Evolutionary conservation across 2,888 invertebrate species (phyloP), one percentile per base, ranked within the genome.

Genomic region (Ganaspis brasiliensis): DNA sequence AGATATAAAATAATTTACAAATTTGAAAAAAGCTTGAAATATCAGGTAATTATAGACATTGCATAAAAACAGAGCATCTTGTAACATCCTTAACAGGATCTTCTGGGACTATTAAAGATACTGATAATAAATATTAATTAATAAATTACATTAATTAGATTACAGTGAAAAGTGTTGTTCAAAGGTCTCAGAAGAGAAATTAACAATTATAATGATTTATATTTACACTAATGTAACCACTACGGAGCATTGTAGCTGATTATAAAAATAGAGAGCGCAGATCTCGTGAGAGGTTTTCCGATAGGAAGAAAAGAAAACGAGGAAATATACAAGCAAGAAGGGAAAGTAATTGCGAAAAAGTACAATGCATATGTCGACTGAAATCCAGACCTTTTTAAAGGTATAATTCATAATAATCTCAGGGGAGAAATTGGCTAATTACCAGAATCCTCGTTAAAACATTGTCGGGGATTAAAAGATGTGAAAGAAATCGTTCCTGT

Each of bases 341-440:
- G 81, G 78, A 85, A 67, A 67, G 45, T 67, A 67, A 67, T 67
- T 40, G 67, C 45, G 45, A 45, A 85, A 84, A 88, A 87, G 85
- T 86, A 88, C 87, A 87, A 90, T 89, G 90, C 90, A 89, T 89
- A 87, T 89, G 90, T 90, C 89, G 86, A 88, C 83, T 67, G 67
- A 67, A 67, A 67, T 49, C 26, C 45, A 45, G 67, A 45, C 40
- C 40, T 67, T 67, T 67, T 67, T n/a, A 67, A 52, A 52, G 19
- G 19, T 16, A 24, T 24, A 6, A 45, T 24, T 26, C 24, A 45
- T 49, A 40, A 19, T 63, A 49, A 45, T 49, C 45, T 45, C 45
- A 45, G 67, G 67, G 16, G 45, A 67, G 45, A 67, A 63, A 45
- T 67, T 67, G 67, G 67, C 67, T 67, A 45, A 49, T 67, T 67